Percentiles rank a stretch among this genome's conserved stretches.
These are phyloP conservation scores for Himalopsyche phryganea DNA, from an alignment of 1,140 invertebrate species.

Conservation along the genomic window DNA sequence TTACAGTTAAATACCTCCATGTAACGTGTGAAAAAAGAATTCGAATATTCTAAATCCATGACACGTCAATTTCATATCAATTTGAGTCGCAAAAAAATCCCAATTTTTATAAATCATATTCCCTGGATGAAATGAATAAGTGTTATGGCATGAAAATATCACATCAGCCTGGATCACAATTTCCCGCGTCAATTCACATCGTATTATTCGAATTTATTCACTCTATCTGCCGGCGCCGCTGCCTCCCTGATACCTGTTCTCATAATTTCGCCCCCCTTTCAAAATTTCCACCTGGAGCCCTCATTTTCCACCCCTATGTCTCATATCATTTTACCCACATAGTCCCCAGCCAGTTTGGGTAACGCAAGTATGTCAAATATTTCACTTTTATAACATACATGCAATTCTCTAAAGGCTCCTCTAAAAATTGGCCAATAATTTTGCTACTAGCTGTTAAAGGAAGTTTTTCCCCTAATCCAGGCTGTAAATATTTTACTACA, in stretches of 20 bases:
- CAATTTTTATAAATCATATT: conserved; percentile 25
- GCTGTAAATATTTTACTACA: no score
- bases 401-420: background rate
- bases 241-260: conserved; percentile 16
- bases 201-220: conserved; percentile 33
- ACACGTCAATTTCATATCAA: no score
- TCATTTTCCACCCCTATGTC: background rate
- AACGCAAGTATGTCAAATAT: conserved; percentile 8
- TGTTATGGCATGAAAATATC: conserved; percentile 13
- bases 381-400: background rate
- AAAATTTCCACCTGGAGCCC: background rate
- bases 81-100: background rate
- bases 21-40: no score
- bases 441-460: background rate
- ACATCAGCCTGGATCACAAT: conserved; percentile 27
- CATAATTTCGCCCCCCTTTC: conserved; percentile 10
- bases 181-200: conserved; percentile 30
- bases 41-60: no score
- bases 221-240: conserved; percentile 24
- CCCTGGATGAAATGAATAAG: conserved; percentile 11
- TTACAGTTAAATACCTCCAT: no score
- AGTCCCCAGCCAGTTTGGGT: background rate
- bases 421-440: conserved; percentile 4
- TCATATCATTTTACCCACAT: conserved; percentile 5
- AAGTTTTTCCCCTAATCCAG: no score